These are phyloP conservation scores for Eublepharis macularius DNA, from an alignment of 2,113 vertebrate genomes.

Conservation along the genomic window DNA sequence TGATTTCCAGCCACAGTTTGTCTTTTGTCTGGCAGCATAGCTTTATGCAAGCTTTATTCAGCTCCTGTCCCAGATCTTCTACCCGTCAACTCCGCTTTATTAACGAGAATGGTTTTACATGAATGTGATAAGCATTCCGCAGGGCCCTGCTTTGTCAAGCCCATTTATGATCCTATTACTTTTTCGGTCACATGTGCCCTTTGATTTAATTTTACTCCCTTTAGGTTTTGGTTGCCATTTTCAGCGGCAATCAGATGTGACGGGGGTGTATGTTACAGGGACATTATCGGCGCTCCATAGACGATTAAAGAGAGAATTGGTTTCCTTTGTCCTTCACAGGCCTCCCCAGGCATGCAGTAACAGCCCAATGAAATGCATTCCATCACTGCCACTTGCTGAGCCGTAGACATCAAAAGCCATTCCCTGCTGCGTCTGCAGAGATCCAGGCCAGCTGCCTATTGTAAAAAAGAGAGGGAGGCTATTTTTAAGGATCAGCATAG, in stretches of 20 bases:
- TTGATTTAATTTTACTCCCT: slow-evolving; percentile 3
- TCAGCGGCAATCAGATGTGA: slow-evolving; percentile 3
- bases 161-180: slow-evolving; percentile 23
- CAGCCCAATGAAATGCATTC: neutral
- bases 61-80: no score
- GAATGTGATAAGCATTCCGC: neutral
- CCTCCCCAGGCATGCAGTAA: neutral
- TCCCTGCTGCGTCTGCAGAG: neutral
- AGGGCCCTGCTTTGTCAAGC: neutral
- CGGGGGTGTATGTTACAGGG: neutral
- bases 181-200: neutral
- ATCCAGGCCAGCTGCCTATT: neutral
- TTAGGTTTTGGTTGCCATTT: neutral
- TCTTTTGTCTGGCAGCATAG: neutral
- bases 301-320: neutral
- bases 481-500: neutral
- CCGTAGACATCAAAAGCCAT: neutral
- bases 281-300: neutral
- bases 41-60: neutral
- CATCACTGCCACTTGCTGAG: neutral
- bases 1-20: neutral
- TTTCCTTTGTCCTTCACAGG: neutral
- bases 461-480: neutral
- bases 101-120: neutral
- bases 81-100: no score